phyloP scores from a whole-genome alignment of 2,113 vertebrate species.

The Strigops habroptila region DNA sequence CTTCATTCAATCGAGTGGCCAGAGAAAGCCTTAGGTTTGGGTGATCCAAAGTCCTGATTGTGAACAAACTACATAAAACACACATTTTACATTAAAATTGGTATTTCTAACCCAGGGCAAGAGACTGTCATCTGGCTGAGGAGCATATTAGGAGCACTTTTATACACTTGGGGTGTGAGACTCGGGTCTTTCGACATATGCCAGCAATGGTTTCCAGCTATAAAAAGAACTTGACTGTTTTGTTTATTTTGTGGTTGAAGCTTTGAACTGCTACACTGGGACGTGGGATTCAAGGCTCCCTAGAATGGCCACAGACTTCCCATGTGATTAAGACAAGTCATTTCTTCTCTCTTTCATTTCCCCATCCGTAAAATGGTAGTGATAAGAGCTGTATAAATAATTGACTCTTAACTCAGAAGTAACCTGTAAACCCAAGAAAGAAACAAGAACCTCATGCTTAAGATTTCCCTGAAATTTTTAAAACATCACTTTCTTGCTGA shows the following conservation, averaged over 20 bases:
- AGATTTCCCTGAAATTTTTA: neutral
- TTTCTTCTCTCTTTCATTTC: constrained; percentile 7
- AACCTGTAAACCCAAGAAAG: neutral
- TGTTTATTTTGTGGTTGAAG: neutral
- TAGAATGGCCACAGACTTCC: neutral
- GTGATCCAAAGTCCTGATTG: neutral
- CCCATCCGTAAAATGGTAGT: neutral
- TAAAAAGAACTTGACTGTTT: neutral
- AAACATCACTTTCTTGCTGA: neutral
- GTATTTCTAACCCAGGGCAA: neutral
- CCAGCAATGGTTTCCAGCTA: neutral
- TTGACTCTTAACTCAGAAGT: neutral
- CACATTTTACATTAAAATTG: neutral
- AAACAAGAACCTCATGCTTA: neutral
- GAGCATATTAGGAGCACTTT: rapidly evolving
- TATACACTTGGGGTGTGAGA: neutral
- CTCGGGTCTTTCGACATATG: neutral
- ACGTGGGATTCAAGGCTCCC: neutral
- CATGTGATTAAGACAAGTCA: neutral
- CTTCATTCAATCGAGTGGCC: neutral
- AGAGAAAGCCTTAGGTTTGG: neutral
- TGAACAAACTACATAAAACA: neutral
- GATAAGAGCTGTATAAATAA: neutral
- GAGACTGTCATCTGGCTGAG: neutral
- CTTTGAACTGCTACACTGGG: neutral